A percentile compares a stretch with the other conserved stretches of the same genome.
phyloP scores from a whole-genome alignment of 2,888 invertebrate genomes.

The Malthinus flaveolus region DNA sequence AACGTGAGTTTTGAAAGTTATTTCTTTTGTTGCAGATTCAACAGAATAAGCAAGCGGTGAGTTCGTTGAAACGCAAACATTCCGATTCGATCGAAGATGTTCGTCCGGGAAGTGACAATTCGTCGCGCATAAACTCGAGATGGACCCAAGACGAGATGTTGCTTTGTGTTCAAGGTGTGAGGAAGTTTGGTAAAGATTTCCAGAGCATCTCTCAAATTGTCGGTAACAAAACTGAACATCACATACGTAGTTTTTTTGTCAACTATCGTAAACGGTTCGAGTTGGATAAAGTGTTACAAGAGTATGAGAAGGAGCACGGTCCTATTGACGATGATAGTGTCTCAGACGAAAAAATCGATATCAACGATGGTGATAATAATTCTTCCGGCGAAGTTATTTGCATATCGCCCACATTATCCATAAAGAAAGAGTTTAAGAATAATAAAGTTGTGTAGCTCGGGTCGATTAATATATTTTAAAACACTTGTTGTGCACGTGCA shows the following conservation, averaged over 20 bases:
- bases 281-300: conserved; percentile 82
- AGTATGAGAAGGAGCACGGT: conserved; percentile 80
- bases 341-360: conserved; percentile 39
- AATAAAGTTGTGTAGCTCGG: conserved; percentile 41
- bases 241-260: conserved; percentile 88
- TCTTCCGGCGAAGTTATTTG: conserved; percentile 51
- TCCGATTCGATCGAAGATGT: conserved; percentile 54
- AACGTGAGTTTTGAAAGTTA: not conserved
- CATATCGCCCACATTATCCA: conserved; percentile 57
- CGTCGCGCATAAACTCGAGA: conserved; percentile 73
- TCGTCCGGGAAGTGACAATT: conserved; percentile 47
- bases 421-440: conserved; percentile 46
- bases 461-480: too few species aligned
- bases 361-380: conserved; percentile 43
- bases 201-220: conserved; percentile 93
- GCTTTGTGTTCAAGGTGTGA: conserved; percentile 86
- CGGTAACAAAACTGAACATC: conserved; percentile 93
- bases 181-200: conserved; percentile 85
- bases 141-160: conserved; percentile 94
- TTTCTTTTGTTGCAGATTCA: conserved; percentile 74
- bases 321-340: conserved; percentile 46
- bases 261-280: conserved; percentile 89
- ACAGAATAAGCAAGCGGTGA: conserved; percentile 90
- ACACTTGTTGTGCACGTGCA: too few species aligned
- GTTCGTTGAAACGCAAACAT: conserved; percentile 81